Conservation (phyloP, 2,113 vertebrate species). For the Myotis yumanensis region DNA sequence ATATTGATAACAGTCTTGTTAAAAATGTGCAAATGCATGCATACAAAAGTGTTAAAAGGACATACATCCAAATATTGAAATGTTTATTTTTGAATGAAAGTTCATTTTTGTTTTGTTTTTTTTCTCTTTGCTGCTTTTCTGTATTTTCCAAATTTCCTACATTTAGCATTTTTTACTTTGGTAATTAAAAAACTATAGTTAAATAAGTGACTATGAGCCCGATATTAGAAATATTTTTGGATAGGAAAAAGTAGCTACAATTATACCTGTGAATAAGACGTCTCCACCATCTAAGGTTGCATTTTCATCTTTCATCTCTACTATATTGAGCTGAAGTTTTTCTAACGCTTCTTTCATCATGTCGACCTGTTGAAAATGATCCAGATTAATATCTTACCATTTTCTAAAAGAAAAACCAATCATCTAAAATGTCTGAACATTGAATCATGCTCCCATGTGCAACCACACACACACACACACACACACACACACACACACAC, state of each 20-base stretch:
- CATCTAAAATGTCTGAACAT: background rate
- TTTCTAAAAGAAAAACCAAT: constrained; percentile 20
- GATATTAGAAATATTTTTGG: constrained; percentile 21
- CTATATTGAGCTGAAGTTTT: constrained; percentile 92
- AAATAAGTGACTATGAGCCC: background rate
- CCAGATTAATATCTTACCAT: constrained; percentile 1
- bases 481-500: background rate
- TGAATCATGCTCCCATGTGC: background rate
- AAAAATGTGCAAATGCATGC: background rate
- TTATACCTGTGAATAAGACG: constrained; percentile 96
- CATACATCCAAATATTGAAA: background rate
- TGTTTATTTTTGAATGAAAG: background rate
- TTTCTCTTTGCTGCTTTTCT: background rate
- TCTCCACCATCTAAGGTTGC: constrained; percentile 97
- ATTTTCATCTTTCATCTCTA: constrained; percentile 95
- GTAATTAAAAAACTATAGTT: background rate
- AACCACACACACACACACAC: too few relatives aligned
- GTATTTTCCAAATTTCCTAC: background rate
- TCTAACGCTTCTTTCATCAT: constrained; percentile 89
- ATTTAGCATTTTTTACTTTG: background rate
- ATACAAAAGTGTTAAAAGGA: background rate
- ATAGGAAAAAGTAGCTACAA: background rate
- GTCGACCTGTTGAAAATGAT: constrained; percentile 87
- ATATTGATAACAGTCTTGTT: background rate
- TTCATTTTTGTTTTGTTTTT: background rate